Percentiles rank a stretch among this genome's conserved stretches.
Evolutionary conservation across 2,113 vertebrate species (phyloP).

Genomic region (Sorex fumeus): DNA sequence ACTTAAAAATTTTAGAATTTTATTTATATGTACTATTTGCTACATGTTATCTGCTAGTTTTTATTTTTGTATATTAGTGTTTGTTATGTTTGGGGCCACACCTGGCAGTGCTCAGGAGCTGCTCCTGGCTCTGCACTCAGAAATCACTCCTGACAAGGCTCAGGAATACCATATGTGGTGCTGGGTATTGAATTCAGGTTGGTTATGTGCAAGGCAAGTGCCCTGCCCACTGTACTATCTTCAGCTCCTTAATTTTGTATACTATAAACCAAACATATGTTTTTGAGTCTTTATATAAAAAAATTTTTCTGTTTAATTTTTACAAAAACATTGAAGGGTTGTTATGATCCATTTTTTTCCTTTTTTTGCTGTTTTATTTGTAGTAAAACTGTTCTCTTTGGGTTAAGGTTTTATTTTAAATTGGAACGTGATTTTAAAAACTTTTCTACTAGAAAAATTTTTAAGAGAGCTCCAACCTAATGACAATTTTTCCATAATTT

Average conservation of each 20-base stretch:
- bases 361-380: conserved; percentile 60
- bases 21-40: conserved; percentile 28
- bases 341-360: not conserved
- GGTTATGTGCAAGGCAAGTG: too few relatives aligned
- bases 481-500: conserved; percentile 19
- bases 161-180: too few relatives aligned
- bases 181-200: too few relatives aligned
- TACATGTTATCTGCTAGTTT: not conserved
- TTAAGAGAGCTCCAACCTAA: conserved; percentile 28
- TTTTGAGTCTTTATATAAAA: conserved; percentile 50
- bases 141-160: too few relatives aligned
- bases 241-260: conserved; percentile 18
- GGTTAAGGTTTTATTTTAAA: conserved; percentile 65
- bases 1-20: conserved; percentile 34
- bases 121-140: too few relatives aligned
- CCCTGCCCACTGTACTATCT: not conserved
- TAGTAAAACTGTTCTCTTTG: conserved; percentile 47
- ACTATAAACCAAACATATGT: conserved; percentile 12
- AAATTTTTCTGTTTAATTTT: conserved; percentile 59
- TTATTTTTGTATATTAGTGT: too few relatives aligned
- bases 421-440: conserved; percentile 5
- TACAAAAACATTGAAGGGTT: conserved; percentile 1
- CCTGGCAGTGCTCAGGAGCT: too few relatives aligned
- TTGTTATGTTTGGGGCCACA: too few relatives aligned
- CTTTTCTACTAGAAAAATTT: conserved; percentile 24